Evolutionary conservation across 2,113 vertebrate genomes (phyloP).

Genomic region (Danionella cerebrum): DNA sequence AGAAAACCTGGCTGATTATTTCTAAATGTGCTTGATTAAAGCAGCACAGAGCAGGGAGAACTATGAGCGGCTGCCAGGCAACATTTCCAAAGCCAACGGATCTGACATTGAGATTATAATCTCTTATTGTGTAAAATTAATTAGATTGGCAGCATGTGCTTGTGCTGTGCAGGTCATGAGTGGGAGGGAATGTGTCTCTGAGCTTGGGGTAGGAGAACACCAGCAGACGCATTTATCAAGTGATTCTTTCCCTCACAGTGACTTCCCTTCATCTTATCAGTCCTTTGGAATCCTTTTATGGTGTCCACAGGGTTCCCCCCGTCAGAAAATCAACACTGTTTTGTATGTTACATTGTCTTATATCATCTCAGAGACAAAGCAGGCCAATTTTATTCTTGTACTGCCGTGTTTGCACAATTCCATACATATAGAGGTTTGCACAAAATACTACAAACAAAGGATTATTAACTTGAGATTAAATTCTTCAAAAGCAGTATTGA

Average conservation of each 20-base stretch:
- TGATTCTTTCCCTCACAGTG: too few species aligned
- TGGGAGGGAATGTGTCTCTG: background rate
- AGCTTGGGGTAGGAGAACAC: background rate
- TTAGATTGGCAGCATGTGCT: constrained; percentile 35
- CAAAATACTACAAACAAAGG: too few species aligned
- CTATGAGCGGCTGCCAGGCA: background rate
- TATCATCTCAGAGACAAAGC: too few species aligned
- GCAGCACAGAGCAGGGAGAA: background rate
- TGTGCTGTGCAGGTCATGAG: background rate
- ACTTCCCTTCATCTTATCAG: background rate
- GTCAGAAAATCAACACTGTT: too few species aligned
- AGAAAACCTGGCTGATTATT: background rate
- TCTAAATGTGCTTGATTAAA: background rate
- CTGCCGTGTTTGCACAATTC: too few species aligned
- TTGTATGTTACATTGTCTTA: too few species aligned
- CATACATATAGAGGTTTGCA: too few species aligned
- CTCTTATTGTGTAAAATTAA: constrained; percentile 52
- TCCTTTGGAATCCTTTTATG: background rate
- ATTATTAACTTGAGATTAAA: too few species aligned
- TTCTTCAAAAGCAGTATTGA: too few species aligned
- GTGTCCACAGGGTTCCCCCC: too few species aligned
- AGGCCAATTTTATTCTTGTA: too few species aligned
- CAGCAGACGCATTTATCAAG: background rate
- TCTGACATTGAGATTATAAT: constrained; percentile 50
- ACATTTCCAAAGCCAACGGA: constrained; percentile 27